phyloP scores from a whole-genome alignment of 2,797 vertebrate species.

The Spinus pinus region DNA sequence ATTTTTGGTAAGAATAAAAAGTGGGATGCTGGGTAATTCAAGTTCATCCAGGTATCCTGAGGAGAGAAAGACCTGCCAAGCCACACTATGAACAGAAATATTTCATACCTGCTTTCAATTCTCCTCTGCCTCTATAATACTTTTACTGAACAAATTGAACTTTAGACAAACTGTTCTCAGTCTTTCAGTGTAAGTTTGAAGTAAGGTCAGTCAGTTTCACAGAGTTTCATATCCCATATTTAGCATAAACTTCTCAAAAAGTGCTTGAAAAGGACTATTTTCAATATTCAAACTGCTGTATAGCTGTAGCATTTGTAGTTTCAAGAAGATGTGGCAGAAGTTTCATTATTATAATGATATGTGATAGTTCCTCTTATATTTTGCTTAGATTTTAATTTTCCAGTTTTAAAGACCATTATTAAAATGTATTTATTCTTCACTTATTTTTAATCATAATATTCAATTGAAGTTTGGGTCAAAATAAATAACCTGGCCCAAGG shows the following conservation, averaged over 20 bases:
- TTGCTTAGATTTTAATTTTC: conserved; percentile 4
- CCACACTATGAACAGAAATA: background rate
- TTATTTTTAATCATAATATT: conserved; percentile 62
- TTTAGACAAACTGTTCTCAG: background rate
- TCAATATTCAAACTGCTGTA: background rate
- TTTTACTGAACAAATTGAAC: background rate
- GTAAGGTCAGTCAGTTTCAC: background rate
- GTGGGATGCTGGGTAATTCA: background rate
- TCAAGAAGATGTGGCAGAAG: background rate
- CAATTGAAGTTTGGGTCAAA: conserved; percentile 64
- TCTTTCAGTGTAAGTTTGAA: background rate
- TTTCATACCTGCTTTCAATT: background rate
- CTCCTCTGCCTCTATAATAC: background rate
- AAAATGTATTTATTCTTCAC: conserved; percentile 50
- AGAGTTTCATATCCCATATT: background rate
- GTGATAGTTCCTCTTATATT: conserved; percentile 3
- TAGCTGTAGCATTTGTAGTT: background rate
- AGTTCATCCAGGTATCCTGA: background rate
- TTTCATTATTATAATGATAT: background rate
- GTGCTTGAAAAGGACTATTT: background rate
- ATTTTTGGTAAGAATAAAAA: background rate
- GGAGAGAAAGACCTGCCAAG: background rate
- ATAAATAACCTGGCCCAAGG: conserved; percentile 63
- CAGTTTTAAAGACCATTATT: conserved; percentile 32
- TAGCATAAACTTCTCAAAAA: background rate